phyloP scores from a whole-genome alignment of 2,888 invertebrate species.

The Callimorpha dominula region DNA sequence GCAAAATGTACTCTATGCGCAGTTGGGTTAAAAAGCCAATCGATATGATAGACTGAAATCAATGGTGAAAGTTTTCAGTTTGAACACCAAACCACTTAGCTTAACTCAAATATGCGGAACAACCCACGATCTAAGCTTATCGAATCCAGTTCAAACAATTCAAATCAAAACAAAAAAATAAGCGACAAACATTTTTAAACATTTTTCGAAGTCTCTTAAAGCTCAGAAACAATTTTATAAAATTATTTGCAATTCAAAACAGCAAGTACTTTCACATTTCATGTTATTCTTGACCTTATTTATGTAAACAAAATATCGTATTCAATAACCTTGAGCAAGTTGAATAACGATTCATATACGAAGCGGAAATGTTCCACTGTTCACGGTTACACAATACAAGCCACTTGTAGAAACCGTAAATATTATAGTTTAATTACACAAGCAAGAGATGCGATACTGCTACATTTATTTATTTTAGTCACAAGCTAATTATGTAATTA shows the following conservation, averaged over 20 bases:
- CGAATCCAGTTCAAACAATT: too few species aligned
- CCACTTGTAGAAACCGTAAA: constrained; percentile 32
- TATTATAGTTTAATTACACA: constrained; percentile 26
- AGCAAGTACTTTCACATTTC: neutral
- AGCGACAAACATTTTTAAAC: too few species aligned
- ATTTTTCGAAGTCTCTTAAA: too few species aligned
- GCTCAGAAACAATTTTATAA: too few species aligned
- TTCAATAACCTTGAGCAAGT: constrained; percentile 39
- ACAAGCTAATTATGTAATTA: constrained; percentile 19
- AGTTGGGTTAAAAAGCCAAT: neutral
- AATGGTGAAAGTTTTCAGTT: neutral
- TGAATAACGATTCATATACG: constrained; percentile 20
- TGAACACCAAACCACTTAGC: neutral
- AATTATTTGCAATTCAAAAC: neutral
- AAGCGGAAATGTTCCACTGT: constrained; percentile 38
- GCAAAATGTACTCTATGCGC: too few species aligned
- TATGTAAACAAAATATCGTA: constrained; percentile 32
- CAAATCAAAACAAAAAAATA: too few species aligned
- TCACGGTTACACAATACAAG: constrained; percentile 30
- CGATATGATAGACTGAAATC: neutral
- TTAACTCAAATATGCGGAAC: neutral
- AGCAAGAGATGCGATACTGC: constrained; percentile 18
- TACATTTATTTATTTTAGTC: constrained; percentile 18
- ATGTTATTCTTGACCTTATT: constrained; percentile 9
- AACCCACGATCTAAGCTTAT: too few species aligned